These are phyloP conservation scores for Scaptodrosophila latifasciaeformis DNA, from an alignment of 2,888 invertebrate species.

Conservation along the genomic window DNA sequence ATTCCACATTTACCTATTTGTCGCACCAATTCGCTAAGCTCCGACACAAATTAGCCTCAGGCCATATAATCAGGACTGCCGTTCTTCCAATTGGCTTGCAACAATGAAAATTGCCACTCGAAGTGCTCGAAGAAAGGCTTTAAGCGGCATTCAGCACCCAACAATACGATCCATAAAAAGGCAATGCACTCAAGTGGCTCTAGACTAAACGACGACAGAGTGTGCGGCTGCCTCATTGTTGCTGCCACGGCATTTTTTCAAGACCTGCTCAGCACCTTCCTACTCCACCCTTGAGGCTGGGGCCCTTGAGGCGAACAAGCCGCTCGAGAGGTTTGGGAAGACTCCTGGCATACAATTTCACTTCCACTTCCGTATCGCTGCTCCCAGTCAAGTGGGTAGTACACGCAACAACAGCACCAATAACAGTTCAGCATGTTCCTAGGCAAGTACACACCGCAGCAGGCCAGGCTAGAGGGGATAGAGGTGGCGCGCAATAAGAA, in stretches of 20 bases:
- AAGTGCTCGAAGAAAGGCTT: conserved; percentile 27
- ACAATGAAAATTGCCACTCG: conserved; percentile 51
- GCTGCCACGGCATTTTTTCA: conserved; percentile 19
- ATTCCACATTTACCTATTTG: background rate
- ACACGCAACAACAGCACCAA: conserved; percentile 26
- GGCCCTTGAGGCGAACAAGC: too few species aligned
- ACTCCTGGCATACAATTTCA: conserved; percentile 42
- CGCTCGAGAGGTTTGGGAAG: background rate
- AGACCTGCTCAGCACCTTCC: too few species aligned
- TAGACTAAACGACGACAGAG: conserved; percentile 48
- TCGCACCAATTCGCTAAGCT: background rate
- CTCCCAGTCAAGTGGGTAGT: conserved; percentile 34
- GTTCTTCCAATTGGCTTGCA: too few species aligned
- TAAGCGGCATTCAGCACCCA: background rate
- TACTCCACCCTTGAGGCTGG: too few species aligned
- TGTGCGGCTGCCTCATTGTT: conserved; percentile 50
- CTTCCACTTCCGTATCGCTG: conserved; percentile 34
- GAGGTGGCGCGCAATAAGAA: conserved; percentile 36
- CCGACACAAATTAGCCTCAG: too few species aligned
- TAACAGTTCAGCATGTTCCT: background rate
- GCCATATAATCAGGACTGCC: too few species aligned
- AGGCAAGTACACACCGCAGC: too few species aligned
- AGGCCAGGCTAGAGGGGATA: too few species aligned
- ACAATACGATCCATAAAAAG: conserved; percentile 10
- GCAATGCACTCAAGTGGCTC: conserved; percentile 51